Evolutionary conservation across 1,140 invertebrate genomes (phyloP).

Genomic region (Lepidurus apus): DNA sequence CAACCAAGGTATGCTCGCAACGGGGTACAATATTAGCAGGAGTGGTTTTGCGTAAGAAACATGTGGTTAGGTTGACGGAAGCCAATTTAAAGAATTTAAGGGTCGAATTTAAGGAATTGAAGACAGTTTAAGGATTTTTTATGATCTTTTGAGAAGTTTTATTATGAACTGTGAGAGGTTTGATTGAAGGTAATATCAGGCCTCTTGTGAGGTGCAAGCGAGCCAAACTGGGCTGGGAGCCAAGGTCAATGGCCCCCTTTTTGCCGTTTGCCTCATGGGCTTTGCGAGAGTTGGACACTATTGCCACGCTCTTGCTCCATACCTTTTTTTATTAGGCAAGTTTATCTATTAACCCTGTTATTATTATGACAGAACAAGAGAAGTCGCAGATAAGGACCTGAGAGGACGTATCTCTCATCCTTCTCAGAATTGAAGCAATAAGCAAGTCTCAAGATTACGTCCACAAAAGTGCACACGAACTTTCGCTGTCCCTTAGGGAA

Average conservation of each 20-base stretch:
- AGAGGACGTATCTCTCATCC: too few relatives aligned
- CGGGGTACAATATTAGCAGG: too few relatives aligned
- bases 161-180: background rate
- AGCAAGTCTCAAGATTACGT: too few relatives aligned
- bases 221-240: constrained; percentile 12
- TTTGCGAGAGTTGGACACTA: constrained; percentile 3
- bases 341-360: constrained; percentile 10
- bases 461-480: too few relatives aligned
- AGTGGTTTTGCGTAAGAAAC: too few relatives aligned
- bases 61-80: too few relatives aligned
- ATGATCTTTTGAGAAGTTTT: background rate
- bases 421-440: too few relatives aligned
- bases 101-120: too few relatives aligned
- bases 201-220: background rate
- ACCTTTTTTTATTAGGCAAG: background rate
- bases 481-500: too few relatives aligned
- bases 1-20: too few relatives aligned
- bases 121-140: too few relatives aligned
- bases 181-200: background rate
- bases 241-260: constrained; percentile 9
- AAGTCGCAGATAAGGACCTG: background rate
- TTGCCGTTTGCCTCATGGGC: constrained; percentile 13
- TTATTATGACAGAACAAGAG: background rate
- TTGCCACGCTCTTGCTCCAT: background rate
- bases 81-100: too few relatives aligned